Conservation (phyloP, 2,113 vertebrate species). For the Dasyprocta punctata region DNA sequence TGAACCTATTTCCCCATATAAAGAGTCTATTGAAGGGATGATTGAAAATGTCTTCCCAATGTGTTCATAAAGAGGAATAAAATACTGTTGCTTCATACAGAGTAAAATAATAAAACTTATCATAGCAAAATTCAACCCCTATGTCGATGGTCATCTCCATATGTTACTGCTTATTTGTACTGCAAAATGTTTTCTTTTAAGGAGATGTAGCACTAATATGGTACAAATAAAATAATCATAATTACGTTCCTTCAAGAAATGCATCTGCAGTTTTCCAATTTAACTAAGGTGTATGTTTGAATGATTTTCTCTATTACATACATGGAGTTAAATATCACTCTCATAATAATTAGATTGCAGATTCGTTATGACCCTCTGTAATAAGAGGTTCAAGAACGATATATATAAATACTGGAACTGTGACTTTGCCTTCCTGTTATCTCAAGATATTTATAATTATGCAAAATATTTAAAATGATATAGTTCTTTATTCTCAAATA, state of each 20-base stretch:
- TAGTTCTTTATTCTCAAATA: neutral
- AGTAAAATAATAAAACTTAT: slow-evolving; percentile 65
- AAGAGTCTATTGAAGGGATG: slow-evolving; percentile 53
- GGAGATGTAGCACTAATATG: slow-evolving; percentile 49
- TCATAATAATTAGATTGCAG: slow-evolving; percentile 64
- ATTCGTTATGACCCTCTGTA: neutral
- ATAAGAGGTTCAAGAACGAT: neutral
- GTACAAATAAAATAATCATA: slow-evolving; percentile 66
- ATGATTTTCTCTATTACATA: neutral
- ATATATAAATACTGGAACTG: neutral
- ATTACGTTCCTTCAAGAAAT: slow-evolving; percentile 68
- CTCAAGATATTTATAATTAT: slow-evolving; percentile 13
- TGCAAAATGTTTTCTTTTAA: slow-evolving; percentile 54
- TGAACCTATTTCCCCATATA: neutral
- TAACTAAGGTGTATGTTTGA: slow-evolving; percentile 53
- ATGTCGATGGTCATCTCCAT: slow-evolving; percentile 61
- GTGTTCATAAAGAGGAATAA: slow-evolving; percentile 60
- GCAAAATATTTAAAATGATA: neutral
- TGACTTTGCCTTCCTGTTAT: neutral
- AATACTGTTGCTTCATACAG: slow-evolving; percentile 61
- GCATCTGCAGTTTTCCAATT: slow-evolving; percentile 59
- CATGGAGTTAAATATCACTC: slow-evolving; percentile 23
- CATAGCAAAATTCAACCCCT: slow-evolving; percentile 31
- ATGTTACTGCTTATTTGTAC: slow-evolving; percentile 67
- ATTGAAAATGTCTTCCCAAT: slow-evolving; percentile 60